phyloP scores from a whole-genome alignment of 2,888 invertebrate genomes.

The Agrochola litura region DNA sequence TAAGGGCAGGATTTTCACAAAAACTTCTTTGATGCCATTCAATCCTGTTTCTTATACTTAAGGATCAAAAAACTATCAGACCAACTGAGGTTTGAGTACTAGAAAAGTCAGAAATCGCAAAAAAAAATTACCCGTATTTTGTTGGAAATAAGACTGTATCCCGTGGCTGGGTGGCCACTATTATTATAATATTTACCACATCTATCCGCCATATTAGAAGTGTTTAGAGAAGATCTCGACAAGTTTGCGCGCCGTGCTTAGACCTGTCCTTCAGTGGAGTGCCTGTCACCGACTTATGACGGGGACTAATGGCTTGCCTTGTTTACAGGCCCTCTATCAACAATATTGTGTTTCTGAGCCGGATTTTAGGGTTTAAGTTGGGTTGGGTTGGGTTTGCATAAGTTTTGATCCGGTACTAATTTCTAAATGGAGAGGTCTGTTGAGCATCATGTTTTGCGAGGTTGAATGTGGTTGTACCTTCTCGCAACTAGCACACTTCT shows the following conservation, averaged over 20 bases:
- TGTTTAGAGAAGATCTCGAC: slow-evolving; percentile 45
- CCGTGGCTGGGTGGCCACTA: not conserved
- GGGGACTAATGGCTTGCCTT: slow-evolving; percentile 54
- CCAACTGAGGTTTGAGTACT: not conserved
- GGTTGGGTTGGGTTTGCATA: slow-evolving; percentile 17
- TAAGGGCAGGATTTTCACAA: not conserved
- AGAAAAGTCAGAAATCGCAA: not conserved
- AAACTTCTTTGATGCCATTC: not conserved
- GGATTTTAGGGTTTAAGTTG: slow-evolving; percentile 38
- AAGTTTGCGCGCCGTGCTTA: slow-evolving; percentile 53
- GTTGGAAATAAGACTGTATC: not conserved
- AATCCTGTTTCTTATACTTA: not conserved
- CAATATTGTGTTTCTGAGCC: slow-evolving; percentile 46
- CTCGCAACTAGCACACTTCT: not conserved
- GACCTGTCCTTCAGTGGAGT: slow-evolving; percentile 48
- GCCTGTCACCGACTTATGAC: slow-evolving; percentile 59
- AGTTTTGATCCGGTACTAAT: slow-evolving; percentile 30
- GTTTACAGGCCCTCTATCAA: slow-evolving; percentile 46
- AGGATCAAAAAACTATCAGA: not conserved
- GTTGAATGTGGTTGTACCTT: not conserved
- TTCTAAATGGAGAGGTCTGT: slow-evolving; percentile 6
- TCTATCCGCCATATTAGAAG: slow-evolving; percentile 29
- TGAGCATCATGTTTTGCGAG: not conserved
- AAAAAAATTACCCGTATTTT: not conserved
- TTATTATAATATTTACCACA: slow-evolving; percentile 42